A percentile compares a stretch with the other conserved stretches of the same genome.
These are phyloP conservation scores for Caiman crocodilus DNA, from an alignment of 2,797 vertebrate genomes.

Conservation along the genomic window DNA sequence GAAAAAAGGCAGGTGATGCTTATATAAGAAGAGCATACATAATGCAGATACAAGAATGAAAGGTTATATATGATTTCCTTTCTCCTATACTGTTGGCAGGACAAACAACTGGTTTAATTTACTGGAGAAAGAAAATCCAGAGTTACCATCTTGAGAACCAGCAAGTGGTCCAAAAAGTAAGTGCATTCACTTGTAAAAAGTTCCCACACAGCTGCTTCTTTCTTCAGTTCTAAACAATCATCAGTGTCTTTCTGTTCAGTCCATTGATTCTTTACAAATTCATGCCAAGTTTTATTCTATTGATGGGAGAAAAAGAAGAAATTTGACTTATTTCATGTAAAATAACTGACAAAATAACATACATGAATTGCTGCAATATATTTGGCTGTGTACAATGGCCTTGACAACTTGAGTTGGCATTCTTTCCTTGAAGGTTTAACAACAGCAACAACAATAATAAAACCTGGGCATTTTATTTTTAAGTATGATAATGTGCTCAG, in stretches of 20 bases:
- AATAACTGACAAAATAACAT: neutral
- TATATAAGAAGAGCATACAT: accelerated
- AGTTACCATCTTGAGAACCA: slow-evolving; percentile 93
- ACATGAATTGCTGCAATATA: neutral
- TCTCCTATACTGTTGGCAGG: neutral
- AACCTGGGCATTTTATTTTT: neutral
- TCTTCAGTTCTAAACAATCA: slow-evolving; percentile 78
- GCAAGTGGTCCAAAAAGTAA: slow-evolving; percentile 94
- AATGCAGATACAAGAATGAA: neutral
- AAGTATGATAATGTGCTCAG: neutral
- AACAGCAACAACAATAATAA: neutral
- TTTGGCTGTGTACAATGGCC: neutral
- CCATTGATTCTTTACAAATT: slow-evolving; percentile 84
- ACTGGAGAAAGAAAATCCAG: slow-evolving; percentile 15
- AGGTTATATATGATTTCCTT: neutral
- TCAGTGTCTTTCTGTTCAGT: slow-evolving; percentile 69
- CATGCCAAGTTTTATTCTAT: slow-evolving; percentile 87
- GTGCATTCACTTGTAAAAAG: slow-evolving; percentile 93
- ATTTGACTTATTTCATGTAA: neutral
- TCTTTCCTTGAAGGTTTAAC: neutral
- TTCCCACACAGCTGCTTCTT: slow-evolving; percentile 90
- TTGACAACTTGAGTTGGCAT: neutral
- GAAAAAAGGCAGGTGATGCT: neutral
- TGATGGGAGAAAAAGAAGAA: slow-evolving; percentile 43
- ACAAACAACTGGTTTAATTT: neutral